Base-by-base conservation (phyloP, 2,888 invertebrate genomes). In the Meiosimyza decipiens region DNA sequence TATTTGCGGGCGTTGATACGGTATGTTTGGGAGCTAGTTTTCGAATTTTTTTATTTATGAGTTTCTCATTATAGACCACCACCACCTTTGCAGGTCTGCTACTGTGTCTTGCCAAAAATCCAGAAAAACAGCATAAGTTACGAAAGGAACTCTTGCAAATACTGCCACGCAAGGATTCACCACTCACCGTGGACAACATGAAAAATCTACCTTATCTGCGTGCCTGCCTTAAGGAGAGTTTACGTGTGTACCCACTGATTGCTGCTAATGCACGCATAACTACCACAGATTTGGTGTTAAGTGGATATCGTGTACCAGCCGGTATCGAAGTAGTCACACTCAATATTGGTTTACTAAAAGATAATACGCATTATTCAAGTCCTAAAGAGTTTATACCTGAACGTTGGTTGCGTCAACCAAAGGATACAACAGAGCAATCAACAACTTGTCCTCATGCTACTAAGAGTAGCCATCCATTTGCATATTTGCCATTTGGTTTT, bases 151-250 rank as follows among this genome's bases (percentile, higher is more conserved):
- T 91, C 3, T 13, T 62, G 16, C 28, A 16, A 40, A 62, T 40
- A n/a, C 33, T 62, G 5, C 88, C 89, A 0, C 70, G 83, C 0
- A 88, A 87, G 74, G 81, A 87, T 59, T 85, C 88, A 0, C 84
- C 84, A 15, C 81, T 91, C 28, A 89, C 88, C 0, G 83, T 87
- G 12, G 84, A 85, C 0, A 83, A 88, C 65, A 82, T 90, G 68
- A 86, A 87, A 28, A 84, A 89, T 71, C 86, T 90, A 70, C 88
- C 90, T 0, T 94, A 92, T 82, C 81, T 94, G 22, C 91, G 90
- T 72, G 94, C 93, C 0, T 93, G 93, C 79, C 88, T 94, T 22
- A 94, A 93, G 81, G 94, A 95, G 83, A 89, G 91, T 0, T 84
- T 93, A 74, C 89, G 94, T 74, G 0, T 92, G 1, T 88, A 89